Evolutionary conservation across 2,888 invertebrate species (phyloP).

Genomic region (Willowsia nigromaculata): DNA sequence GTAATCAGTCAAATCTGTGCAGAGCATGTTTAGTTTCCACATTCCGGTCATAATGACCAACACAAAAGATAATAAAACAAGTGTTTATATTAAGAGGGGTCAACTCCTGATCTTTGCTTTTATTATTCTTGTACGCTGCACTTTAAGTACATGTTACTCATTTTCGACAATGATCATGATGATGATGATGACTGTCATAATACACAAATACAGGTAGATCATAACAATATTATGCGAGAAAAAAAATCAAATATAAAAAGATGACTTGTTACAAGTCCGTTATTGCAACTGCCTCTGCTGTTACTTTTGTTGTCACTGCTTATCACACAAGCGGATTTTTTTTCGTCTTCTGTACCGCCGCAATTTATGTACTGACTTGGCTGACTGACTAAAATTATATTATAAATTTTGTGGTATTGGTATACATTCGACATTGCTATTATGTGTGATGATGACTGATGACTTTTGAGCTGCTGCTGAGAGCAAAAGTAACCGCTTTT

Average conservation of each 20-base stretch:
- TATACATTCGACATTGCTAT: not conserved
- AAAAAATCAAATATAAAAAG: not conserved
- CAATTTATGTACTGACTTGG: conserved; percentile 10
- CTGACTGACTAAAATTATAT: conserved; percentile 24
- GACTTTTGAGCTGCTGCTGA: not conserved
- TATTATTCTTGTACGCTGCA: not conserved
- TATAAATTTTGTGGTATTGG: conserved; percentile 26
- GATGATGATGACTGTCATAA: not conserved
- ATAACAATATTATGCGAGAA: too few relatives aligned
- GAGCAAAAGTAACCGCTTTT: not conserved
- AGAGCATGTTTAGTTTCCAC: conserved; percentile 33
- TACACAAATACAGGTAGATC: not conserved
- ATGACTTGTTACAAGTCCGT: conserved; percentile 9
- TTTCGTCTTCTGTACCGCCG: not conserved
- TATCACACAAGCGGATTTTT: not conserved
- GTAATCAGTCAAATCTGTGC: conserved; percentile 45
- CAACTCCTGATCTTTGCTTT: conserved; percentile 45
- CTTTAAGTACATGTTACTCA: not conserved
- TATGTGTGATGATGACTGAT: conserved; percentile 26
- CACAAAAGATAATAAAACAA: conserved; percentile 56
- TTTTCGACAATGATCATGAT: not conserved
- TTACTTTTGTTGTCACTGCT: not conserved
- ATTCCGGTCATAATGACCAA: conserved; percentile 49
- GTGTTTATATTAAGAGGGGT: conserved; percentile 57
- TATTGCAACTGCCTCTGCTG: not conserved